A percentile compares a stretch with the other conserved stretches of the same genome.
These are phyloP conservation scores for Lymantria monacha DNA, from an alignment of 2,888 invertebrate species.

Conservation along the genomic window DNA sequence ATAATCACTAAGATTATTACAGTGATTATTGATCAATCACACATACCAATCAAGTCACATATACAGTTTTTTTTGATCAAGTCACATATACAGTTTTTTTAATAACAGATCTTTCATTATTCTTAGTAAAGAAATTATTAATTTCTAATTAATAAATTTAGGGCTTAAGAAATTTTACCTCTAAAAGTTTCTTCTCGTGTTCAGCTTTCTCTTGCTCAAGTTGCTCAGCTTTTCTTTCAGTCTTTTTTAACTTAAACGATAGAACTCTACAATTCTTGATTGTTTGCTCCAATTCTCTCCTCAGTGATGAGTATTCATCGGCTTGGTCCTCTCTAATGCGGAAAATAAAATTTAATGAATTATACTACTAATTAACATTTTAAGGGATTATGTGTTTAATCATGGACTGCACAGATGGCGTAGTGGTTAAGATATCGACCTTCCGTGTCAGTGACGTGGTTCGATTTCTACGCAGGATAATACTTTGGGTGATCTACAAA, in stretches of 20 bases:
- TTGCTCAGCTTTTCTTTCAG: conserved; percentile 94
- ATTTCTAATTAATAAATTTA: not conserved
- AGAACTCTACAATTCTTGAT: conserved; percentile 99
- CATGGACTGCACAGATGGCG: no score
- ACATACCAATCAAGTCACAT: no score
- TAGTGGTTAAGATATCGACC: no score
- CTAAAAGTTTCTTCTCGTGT: conserved; percentile 85
- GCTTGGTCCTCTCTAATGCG: conserved; percentile 94
- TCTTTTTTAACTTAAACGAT: conserved; percentile 98
- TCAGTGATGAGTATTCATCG: conserved; percentile 96
- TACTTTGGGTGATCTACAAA: no score
- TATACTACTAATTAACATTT: not conserved
- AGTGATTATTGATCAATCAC: no score
- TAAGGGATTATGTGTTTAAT: not conserved
- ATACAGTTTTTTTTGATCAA: no score
- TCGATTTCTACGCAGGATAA: no score
- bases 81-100: no score
- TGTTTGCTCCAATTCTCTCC: conserved; percentile 97
- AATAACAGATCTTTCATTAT: no score
- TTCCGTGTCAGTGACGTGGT: no score
- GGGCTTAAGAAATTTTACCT: conserved; percentile 40
- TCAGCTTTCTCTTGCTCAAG: conserved; percentile 92
- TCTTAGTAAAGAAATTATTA: no score
- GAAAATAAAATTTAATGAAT: conserved; percentile 1
- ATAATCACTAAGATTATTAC: no score